Evolutionary conservation across 92 coral and sea anemone genomes (phyloP), one percentile per base, ranked within the genome.

Genomic region (Siderastrea siderea): DNA sequence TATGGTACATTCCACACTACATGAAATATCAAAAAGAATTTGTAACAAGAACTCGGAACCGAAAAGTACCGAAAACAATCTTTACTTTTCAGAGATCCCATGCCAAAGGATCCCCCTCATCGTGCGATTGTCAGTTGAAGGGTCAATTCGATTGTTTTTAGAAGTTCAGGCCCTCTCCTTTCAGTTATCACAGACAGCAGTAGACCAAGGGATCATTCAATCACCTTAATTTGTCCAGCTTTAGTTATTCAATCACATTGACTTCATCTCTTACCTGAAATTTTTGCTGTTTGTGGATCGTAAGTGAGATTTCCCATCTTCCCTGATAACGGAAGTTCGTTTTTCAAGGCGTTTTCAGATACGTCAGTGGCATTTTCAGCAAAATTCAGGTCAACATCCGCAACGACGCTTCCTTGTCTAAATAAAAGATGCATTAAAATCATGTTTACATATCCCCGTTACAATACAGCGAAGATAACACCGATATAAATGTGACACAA

Each of bases 371-470:
- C 88, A 64, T 90, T 87, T 14, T 68, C 43, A n/a, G 89, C 87
- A 77, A 90, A 92, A 66, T 90, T 76, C 65, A 94, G 47, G 64
- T 93, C 75, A 57, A 90, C 81, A 43, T 94, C 85, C 7, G 94
- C 91, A 6, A 75, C 10, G 2, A 94, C 84, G 68, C 98, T 94
- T 57, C 95, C 94, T 55, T 3, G 59, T 81, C 98, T 94, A n/a
- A 54, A 44, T n/a, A 46, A 80, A 49, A 8, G 2, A 5, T 9
- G 80, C 10, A 15, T 75, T 48, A 17, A 52, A 75, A 49, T 13
- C 43, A 71, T 2, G 6, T 19, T 71, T 46, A 1, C 3, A 71
- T 71, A 7, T 5, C 19, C 7, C 4, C 45, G 17, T 3, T 71
- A 6, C 3, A 45, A 43, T 5, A 19, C 75, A 44, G 48, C 38